Conservation (phyloP, 1,140 invertebrate genomes). For the Adoxophyes honmai region DNA sequence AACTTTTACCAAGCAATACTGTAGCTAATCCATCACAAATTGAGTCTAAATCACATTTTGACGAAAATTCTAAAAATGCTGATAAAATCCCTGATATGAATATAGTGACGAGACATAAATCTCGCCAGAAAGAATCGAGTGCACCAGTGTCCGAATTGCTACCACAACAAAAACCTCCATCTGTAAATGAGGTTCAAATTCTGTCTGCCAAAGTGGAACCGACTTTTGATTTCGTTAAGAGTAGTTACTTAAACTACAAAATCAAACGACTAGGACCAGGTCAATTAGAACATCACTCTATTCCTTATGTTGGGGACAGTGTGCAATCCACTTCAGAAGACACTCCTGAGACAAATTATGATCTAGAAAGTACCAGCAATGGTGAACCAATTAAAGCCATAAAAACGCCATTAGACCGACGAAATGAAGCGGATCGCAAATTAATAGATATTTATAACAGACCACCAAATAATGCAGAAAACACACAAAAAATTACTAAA, state of each 20-base stretch:
- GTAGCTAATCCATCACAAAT: too few relatives aligned
- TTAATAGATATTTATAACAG: conserved; percentile 38
- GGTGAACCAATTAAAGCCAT: too few relatives aligned
- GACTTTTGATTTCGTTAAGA: conserved; percentile 38
- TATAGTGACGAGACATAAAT: neutral
- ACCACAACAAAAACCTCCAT: conserved; percentile 22
- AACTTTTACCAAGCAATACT: neutral
- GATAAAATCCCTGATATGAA: neutral
- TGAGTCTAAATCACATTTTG: neutral
- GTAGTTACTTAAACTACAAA: conserved; percentile 50
- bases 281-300: conserved; percentile 48
- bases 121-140: neutral
- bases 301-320: conserved; percentile 25
- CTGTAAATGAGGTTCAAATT: conserved; percentile 48
- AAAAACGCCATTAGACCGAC: too few relatives aligned
- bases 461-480: conserved; percentile 18
- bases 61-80: neutral
- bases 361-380: too few relatives aligned
- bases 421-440: conserved; percentile 11
- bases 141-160: conserved; percentile 1
- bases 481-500: too few relatives aligned
- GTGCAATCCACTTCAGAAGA: conserved; percentile 8
- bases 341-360: too few relatives aligned
- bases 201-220: conserved; percentile 40
- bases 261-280: conserved; percentile 40